Conservation (phyloP, 2,797 vertebrate species). For the Delichon dasypus region DNA sequence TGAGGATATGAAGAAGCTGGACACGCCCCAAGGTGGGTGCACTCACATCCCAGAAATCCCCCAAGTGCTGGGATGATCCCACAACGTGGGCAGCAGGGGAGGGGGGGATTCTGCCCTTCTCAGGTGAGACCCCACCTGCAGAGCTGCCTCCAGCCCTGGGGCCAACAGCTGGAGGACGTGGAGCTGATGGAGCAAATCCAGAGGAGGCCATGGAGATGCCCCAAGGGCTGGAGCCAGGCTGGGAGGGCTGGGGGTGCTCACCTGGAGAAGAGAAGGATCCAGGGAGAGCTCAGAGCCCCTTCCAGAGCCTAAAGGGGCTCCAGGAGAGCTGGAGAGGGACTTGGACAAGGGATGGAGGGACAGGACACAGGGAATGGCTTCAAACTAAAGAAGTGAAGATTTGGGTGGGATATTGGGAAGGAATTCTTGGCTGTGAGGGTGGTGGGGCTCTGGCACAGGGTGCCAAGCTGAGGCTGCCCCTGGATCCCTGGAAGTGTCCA, state of each 20-base stretch:
- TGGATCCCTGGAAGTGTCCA: not conserved
- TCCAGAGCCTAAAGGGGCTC: not conserved
- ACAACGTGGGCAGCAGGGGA: not conserved
- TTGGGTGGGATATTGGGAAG: no score
- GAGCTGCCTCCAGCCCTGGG: not conserved
- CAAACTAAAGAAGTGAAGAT: not conserved
- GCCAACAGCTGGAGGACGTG: accelerated
- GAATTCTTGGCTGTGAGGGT: accelerated
- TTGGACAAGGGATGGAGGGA: not conserved
- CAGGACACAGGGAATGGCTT: not conserved
- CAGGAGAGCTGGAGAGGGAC: not conserved
- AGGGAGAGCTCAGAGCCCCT: not conserved
- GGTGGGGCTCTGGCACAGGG: accelerated
- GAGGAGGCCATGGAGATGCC: accelerated
- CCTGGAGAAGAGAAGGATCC: not conserved
- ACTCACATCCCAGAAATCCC: not conserved
- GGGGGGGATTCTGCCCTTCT: not conserved
- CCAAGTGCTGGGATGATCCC: not conserved
- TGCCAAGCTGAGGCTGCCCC: not conserved
- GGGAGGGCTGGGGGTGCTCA: not conserved
- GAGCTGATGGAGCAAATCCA: not conserved
- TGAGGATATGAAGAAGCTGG: not conserved
- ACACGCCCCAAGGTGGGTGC: no score
- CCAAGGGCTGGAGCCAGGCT: not conserved
- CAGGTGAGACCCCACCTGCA: not conserved